Evolutionary conservation across 2,797 vertebrate genomes (phyloP).

Genomic region (Lycodopsis pacificus): DNA sequence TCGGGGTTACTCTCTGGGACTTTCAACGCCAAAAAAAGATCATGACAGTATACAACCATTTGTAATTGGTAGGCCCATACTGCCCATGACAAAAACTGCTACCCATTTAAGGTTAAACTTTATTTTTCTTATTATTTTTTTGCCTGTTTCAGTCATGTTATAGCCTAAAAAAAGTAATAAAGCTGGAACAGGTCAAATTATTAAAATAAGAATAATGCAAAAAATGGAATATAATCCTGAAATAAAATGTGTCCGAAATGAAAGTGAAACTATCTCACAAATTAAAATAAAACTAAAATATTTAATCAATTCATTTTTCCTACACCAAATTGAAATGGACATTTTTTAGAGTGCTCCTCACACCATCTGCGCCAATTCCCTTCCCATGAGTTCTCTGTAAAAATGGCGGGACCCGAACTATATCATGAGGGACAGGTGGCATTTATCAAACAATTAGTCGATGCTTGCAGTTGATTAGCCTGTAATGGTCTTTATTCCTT

Average conservation of each 20-base stretch:
- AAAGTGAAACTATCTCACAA: neutral
- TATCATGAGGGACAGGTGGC: slow-evolving; percentile 34
- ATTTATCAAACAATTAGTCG: slow-evolving; percentile 51
- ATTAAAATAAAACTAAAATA: neutral
- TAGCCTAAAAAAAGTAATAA: neutral
- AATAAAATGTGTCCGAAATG: neutral
- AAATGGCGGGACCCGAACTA: slow-evolving; percentile 72
- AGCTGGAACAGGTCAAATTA: neutral
- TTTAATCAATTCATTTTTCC: neutral
- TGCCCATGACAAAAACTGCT: neutral
- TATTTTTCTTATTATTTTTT: neutral
- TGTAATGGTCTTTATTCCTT: slow-evolving; percentile 8
- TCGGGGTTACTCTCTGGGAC: neutral
- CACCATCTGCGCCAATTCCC: slow-evolving; percentile 67
- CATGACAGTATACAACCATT: neutral
- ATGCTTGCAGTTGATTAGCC: slow-evolving; percentile 47
- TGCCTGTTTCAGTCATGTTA: neutral
- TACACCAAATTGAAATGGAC: neutral
- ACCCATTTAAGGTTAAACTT: neutral
- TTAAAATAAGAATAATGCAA: neutral
- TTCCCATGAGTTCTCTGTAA: slow-evolving; percentile 56
- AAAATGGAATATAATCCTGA: neutral
- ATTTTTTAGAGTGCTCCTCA: slow-evolving; percentile 73
- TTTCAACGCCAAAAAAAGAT: neutral
- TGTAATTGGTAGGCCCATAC: neutral